Evolutionary conservation across 2,888 invertebrate species (phyloP).

Genomic region (Amblyjoppa fuscipennis): DNA sequence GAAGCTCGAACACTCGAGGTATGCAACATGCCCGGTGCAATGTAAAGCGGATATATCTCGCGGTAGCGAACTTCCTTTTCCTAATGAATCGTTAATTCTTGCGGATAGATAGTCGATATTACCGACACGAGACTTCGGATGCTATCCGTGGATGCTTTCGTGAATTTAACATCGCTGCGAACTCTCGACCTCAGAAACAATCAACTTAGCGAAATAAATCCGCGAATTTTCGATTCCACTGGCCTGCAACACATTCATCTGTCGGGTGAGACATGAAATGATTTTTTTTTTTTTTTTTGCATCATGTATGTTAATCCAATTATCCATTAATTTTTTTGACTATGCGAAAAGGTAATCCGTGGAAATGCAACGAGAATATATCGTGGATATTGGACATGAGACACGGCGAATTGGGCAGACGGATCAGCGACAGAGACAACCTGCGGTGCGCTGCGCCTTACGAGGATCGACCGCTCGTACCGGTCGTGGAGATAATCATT

Average conservation of each 20-base stretch:
- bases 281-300: background rate
- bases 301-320: background rate
- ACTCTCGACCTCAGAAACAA: conserved; percentile 87
- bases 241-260: conserved; percentile 85
- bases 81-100: conserved; percentile 31
- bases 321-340: conserved; percentile 14
- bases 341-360: conserved; percentile 88
- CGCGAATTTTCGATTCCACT: conserved; percentile 81
- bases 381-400: conserved; percentile 88
- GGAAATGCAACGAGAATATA: conserved; percentile 89
- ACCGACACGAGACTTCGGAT: conserved; percentile 79
- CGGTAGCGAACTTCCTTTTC: background rate
- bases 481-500: conserved; percentile 89
- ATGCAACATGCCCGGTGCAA: conserved; percentile 43
- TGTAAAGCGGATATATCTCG: background rate
- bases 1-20: conserved; percentile 77
- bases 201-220: conserved; percentile 85
- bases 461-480: conserved; percentile 88
- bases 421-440: conserved; percentile 87
- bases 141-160: conserved; percentile 81
- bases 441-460: conserved; percentile 88
- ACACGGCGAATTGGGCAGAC: conserved; percentile 84
- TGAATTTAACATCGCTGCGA: conserved; percentile 85
- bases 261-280: conserved; percentile 84
- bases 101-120: conserved; percentile 81